Evolutionary conservation across 2,113 vertebrate genomes (phyloP).

Genomic region (Chelonoidis abingdonii): DNA sequence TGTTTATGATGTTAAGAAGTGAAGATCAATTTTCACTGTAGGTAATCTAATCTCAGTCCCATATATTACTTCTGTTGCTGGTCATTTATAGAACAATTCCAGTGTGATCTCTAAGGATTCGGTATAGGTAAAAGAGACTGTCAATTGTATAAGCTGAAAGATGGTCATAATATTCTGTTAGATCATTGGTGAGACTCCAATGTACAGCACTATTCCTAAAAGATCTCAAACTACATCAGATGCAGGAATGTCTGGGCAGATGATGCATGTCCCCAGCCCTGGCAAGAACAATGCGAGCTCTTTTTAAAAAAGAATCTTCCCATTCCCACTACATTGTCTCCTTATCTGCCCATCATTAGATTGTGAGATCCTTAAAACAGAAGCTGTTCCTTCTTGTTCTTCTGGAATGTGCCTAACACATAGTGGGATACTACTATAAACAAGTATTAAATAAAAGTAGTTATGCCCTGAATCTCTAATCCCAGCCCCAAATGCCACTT

Average conservation of each 20-base stretch:
- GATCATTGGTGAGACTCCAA: not conserved
- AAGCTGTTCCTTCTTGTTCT: not conserved
- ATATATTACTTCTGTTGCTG: not conserved
- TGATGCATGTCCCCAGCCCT: not conserved
- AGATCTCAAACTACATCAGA: not conserved
- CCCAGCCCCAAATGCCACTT: not conserved
- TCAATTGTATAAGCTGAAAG: not conserved
- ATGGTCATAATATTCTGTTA: not conserved
- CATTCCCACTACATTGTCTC: not conserved
- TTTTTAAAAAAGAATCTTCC: not conserved
- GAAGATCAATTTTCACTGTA: not conserved
- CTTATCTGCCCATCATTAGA: not conserved
- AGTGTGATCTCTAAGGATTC: not conserved
- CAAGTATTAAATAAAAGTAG: not conserved
- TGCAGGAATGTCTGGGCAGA: not conserved
- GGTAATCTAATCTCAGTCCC: not conserved
- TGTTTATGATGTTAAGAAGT: not conserved
- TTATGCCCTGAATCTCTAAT: not conserved
- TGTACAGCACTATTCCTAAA: not conserved
- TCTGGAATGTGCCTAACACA: not conserved
- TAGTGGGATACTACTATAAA: not conserved
- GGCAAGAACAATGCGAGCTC: not conserved
- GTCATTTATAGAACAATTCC: not conserved
- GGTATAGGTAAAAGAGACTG: not conserved
- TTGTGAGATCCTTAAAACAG: not conserved